These are phyloP conservation scores for Lydus trimaculatus DNA, from an alignment of 2,888 invertebrate species.

Conservation along the genomic window DNA sequence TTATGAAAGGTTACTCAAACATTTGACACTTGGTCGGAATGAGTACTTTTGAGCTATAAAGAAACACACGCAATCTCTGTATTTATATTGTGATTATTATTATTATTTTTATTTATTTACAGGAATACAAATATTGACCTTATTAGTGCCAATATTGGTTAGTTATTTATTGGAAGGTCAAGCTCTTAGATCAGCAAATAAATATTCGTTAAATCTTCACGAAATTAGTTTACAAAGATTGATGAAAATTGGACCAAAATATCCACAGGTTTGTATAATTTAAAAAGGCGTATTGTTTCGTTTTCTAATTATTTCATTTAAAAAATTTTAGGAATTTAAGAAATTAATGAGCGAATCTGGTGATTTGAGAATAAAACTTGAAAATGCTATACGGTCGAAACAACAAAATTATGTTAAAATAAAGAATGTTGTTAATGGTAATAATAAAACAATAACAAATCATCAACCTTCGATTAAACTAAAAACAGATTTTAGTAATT, in stretches of 20 bases:
- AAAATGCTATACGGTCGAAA: conserved; percentile 82
- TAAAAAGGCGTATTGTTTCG: no score
- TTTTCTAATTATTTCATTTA: conserved; percentile 20
- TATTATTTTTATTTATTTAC: conserved; percentile 42
- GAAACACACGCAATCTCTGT: neutral
- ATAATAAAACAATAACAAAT: conserved; percentile 55
- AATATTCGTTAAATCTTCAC: conserved; percentile 77
- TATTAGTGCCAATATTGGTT: conserved; percentile 90
- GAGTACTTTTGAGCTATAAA: no score
- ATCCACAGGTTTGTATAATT: conserved; percentile 77
- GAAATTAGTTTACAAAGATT: conserved; percentile 90
- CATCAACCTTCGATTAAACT: conserved; percentile 83
- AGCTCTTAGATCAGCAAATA: conserved; percentile 67
- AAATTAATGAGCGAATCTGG: conserved; percentile 85
- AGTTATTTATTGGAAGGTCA: conserved; percentile 79
- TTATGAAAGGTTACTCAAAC: no score
- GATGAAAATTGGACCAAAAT: conserved; percentile 90
- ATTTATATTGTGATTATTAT: neutral
- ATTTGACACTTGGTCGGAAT: no score
- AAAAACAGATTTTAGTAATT: conserved; percentile 95
- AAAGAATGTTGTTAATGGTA: conserved; percentile 59
- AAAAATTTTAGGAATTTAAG: conserved; percentile 78
- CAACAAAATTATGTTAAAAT: conserved; percentile 67
- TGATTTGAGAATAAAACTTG: conserved; percentile 81
- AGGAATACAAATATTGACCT: conserved; percentile 90